Conservation (phyloP, 1,140 invertebrate genomes). For the Saccostrea echinata region DNA sequence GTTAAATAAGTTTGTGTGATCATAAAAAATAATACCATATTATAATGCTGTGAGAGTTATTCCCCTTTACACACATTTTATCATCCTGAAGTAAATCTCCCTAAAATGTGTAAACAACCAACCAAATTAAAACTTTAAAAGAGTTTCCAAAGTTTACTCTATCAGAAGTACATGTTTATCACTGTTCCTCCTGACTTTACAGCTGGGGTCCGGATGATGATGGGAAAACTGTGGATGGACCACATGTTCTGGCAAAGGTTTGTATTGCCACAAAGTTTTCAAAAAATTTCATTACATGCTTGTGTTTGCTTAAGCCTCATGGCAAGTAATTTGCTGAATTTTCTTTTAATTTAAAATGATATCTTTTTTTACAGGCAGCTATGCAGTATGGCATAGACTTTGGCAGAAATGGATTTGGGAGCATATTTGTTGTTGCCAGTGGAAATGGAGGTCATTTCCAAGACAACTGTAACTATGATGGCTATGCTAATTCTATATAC, state of each 20-base stretch:
- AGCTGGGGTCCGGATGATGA: constrained; percentile 80
- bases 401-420: constrained; percentile 78
- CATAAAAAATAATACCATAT: too few relatives aligned
- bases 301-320: not conserved
- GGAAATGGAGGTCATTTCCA: constrained; percentile 78
- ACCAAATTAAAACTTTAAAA: too few relatives aligned
- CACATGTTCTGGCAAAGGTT: constrained; percentile 75
- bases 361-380: constrained; percentile 66
- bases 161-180: too few relatives aligned
- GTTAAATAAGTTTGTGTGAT: too few relatives aligned
- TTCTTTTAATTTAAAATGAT: not conserved
- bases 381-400: constrained; percentile 77
- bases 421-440: constrained; percentile 80
- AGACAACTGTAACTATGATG: constrained; percentile 81
- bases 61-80: not conserved
- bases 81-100: too few relatives aligned
- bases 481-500: constrained; percentile 80
- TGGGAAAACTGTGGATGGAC: constrained; percentile 79
- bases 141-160: too few relatives aligned
- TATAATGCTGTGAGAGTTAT: not conserved
- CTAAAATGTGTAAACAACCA: too few relatives aligned
- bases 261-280: constrained; percentile 29
- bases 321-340: not conserved
- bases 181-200: constrained; percentile 32
- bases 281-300: not conserved